Conservation (phyloP, 2,113 vertebrate genomes). For the Clinocottus analis region DNA sequence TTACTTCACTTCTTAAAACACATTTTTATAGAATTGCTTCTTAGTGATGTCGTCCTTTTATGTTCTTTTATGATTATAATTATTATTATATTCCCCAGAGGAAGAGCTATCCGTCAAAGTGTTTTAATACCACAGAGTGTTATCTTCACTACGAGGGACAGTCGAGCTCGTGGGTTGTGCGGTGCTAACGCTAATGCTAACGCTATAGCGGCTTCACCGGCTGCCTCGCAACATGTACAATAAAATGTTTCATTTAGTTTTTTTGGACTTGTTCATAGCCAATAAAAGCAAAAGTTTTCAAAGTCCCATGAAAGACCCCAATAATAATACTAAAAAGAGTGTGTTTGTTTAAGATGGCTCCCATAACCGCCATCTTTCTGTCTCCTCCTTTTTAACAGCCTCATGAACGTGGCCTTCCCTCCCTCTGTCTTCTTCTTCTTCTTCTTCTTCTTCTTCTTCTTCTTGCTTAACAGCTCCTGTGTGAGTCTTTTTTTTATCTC, state of each 20-base stretch:
- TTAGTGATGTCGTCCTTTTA: no score
- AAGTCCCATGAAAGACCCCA: not conserved
- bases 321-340: not conserved
- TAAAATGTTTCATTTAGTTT: not conserved
- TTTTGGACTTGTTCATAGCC: not conserved
- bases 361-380: not conserved
- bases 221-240: not conserved
- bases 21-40: no score
- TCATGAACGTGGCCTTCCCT: not conserved
- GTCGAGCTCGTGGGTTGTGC: not conserved
- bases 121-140: not conserved
- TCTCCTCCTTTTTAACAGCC: not conserved
- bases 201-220: not conserved
- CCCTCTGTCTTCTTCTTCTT: not conserved
- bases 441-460: not conserved
- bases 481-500: slow-evolving; percentile 23
- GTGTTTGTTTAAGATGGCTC: not conserved
- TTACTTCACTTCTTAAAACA: no score
- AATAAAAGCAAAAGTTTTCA: not conserved
- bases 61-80: no score
- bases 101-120: no score
- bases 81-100: no score
- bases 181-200: not conserved
- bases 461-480: slow-evolving; percentile 12
- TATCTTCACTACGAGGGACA: not conserved